Evolutionary conservation across 2,797 vertebrate genomes (phyloP).

Genomic region (Myotis vivesi): DNA sequence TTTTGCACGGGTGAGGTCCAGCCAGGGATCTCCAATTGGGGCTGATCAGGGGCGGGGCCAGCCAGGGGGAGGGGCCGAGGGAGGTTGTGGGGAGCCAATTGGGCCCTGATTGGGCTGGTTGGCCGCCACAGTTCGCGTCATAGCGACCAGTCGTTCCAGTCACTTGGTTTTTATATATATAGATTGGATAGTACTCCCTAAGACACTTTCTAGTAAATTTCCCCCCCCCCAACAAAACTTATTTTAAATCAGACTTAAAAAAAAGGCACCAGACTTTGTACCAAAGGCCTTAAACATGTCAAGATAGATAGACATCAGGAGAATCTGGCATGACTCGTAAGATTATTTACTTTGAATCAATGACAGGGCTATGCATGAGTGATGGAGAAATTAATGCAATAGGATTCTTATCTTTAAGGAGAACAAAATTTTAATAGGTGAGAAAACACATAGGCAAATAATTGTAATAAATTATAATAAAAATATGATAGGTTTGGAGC

Average conservation of each 20-base stretch:
- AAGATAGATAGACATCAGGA: background rate
- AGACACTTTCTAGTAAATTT: background rate
- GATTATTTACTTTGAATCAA: background rate
- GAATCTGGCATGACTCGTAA: background rate
- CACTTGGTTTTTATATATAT: too few relatives aligned
- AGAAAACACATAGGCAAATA: background rate
- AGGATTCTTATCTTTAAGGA: background rate
- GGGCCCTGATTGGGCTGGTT: too few relatives aligned
- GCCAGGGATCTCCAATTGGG: too few relatives aligned
- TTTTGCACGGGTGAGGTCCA: too few relatives aligned
- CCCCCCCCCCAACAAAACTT: background rate
- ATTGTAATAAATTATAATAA: background rate
- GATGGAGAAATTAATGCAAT: background rate
- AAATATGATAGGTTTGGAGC: background rate
- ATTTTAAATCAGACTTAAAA: conserved; percentile 46
- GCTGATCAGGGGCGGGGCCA: too few relatives aligned
- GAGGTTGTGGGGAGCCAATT: too few relatives aligned
- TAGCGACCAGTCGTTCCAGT: too few relatives aligned
- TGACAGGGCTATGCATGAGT: background rate
- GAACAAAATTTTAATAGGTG: background rate
- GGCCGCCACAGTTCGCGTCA: too few relatives aligned
- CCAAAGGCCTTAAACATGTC: background rate
- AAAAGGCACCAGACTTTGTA: background rate
- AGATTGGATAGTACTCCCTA: background rate
- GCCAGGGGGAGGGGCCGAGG: too few relatives aligned